Conservation (phyloP, 2,797 vertebrate genomes). For the Chaetodon trifasciatus region DNA sequence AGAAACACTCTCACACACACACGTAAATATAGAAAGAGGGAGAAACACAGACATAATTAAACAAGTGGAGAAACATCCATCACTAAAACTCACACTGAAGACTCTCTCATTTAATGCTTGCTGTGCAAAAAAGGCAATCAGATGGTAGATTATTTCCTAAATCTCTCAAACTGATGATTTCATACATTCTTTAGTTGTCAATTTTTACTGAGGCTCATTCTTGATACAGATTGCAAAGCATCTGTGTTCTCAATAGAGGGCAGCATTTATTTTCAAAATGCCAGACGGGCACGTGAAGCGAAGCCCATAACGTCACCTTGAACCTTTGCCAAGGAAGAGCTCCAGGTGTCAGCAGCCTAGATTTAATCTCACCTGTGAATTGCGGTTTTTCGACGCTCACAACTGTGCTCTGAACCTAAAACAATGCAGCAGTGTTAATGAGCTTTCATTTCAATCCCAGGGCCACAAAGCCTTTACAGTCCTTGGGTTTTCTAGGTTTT, state of each 20-base stretch:
- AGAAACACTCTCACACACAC: constrained; percentile 51
- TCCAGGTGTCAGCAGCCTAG: constrained; percentile 14
- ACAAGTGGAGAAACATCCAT: neutral
- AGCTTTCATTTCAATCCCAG: constrained; percentile 24
- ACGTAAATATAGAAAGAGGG: constrained; percentile 56
- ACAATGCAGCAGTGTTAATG: constrained; percentile 41
- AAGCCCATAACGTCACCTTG: neutral
- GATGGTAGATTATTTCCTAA: accelerated
- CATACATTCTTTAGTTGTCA: neutral
- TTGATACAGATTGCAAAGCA: constrained; percentile 1
- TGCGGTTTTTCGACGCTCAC: neutral
- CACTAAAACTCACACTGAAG: neutral
- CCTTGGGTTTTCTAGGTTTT: constrained; percentile 1
- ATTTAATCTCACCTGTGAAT: no score
- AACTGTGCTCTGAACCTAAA: constrained; percentile 7
- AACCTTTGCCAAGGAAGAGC: neutral
- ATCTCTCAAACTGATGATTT: neutral
- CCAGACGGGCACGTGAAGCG: neutral
- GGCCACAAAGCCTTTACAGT: constrained; percentile 23
- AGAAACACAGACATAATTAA: constrained; percentile 13
- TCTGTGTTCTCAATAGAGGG: constrained; percentile 69
- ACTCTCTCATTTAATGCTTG: neutral
- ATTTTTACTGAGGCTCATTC: neutral
- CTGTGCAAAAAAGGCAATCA: neutral
- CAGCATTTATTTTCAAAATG: constrained; percentile 61